phyloP scores from a whole-genome alignment of 2,113 vertebrate genomes.

The Strix uralensis region DNA sequence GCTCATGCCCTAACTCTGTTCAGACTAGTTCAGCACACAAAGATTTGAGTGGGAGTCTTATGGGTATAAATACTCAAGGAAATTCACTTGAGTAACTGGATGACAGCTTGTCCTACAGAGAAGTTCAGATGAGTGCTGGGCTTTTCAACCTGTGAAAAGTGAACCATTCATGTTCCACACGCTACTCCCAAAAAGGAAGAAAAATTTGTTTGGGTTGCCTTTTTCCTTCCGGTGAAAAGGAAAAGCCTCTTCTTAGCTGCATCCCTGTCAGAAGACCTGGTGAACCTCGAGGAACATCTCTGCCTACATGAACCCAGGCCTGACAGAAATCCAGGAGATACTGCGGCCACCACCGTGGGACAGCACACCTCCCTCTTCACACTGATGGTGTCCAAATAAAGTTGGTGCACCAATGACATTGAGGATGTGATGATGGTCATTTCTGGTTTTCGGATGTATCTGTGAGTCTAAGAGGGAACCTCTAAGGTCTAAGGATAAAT shows the following conservation, averaged over 20 bases:
- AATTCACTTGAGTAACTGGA: background rate
- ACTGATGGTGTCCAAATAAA: background rate
- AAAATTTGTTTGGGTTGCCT: background rate
- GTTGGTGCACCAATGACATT: background rate
- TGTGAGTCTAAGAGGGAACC: background rate
- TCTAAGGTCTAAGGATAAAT: background rate
- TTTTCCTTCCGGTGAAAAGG: background rate
- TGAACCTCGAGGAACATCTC: background rate
- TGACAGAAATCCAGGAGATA: background rate
- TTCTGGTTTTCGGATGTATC: background rate
- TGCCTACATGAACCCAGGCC: background rate
- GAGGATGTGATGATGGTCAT: background rate
- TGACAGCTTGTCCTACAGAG: background rate
- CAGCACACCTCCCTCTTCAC: background rate
- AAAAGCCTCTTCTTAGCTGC: background rate
- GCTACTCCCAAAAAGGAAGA: background rate
- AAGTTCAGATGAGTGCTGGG: background rate
- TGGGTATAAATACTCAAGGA: background rate
- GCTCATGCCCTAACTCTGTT: background rate
- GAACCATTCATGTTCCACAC: background rate
- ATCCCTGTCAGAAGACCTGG: background rate
- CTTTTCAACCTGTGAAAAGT: background rate
- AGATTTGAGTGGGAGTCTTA: background rate
- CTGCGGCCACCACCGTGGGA: background rate
- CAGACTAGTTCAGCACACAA: background rate